A percentile compares a stretch with the other conserved stretches of the same genome.
Conservation (phyloP, 1,140 invertebrate species). For the Heliconius congener region DNA sequence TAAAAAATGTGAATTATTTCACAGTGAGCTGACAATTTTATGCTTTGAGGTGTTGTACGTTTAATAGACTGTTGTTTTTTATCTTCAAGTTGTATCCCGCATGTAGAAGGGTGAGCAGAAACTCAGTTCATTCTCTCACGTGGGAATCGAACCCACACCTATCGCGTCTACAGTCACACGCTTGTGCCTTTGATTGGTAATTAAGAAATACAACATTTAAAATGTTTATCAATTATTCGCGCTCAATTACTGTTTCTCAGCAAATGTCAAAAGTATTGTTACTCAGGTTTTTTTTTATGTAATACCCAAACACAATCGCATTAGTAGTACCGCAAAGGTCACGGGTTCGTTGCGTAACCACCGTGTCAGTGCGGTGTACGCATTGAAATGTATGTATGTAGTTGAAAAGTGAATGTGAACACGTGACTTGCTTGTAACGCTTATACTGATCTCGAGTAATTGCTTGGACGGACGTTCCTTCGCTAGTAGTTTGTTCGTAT, state of each 20-base stretch:
- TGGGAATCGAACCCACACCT: no score
- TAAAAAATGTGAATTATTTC: no score
- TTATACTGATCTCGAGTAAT: constrained; percentile 29
- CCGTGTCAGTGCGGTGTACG: constrained; percentile 26
- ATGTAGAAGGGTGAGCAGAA: no score
- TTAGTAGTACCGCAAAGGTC: constrained; percentile 20
- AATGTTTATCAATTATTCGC: background rate
- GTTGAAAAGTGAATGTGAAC: constrained; percentile 39
- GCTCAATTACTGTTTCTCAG: background rate
- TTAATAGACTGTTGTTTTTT: no score
- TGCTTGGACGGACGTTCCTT: constrained; percentile 24
- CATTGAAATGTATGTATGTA: constrained; percentile 21
- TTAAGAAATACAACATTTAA: constrained; percentile 3
- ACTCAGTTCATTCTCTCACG: no score
- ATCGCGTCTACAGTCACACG: no score
- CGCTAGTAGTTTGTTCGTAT: background rate
- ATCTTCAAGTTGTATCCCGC: no score
- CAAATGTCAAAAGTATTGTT: background rate
- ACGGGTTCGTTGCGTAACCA: constrained; percentile 30
- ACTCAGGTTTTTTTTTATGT: constrained; percentile 21
- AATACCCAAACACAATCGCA: constrained; percentile 17
- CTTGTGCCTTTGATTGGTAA: background rate
- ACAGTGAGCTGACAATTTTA: no score
- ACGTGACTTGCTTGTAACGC: constrained; percentile 23
- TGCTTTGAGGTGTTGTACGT: no score